Base-by-base conservation (phyloP, 2,797 vertebrate genomes). In the Apogon talboti region DNA sequence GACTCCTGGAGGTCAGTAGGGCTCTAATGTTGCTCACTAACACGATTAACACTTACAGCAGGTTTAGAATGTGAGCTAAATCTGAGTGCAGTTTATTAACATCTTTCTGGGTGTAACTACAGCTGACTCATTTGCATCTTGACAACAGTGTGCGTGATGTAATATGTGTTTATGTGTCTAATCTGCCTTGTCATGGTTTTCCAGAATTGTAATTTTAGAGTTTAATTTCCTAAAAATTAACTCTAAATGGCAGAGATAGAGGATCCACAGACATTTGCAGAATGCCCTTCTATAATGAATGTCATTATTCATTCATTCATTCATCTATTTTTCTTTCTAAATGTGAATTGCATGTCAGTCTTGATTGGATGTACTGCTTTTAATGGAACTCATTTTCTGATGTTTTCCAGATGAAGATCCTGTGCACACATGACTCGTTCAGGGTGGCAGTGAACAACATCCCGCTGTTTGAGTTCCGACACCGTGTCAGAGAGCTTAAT, bases 401-500 rank as follows among this genome's bases (percentile, higher is more conserved):
- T 74, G 18, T 84, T 48, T 82, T 84, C 48, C 80, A 95, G 94
- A 94, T 95, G 91, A 94, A 94, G 89, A 92, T 95, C 86, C 82
- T 95, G 66, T 92, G 92, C 83, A 91, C 87, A 0, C 71, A 79
- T 0, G 91, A 84, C n/a, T 81, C 94, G n/a, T 96, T 96, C 88
- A 95, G 95, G 85, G 94, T 99, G 54, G 94, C 93, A 0, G 95
- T 95, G 58, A 94, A 98, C 1, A 95, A 95, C 2, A 91, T 93
- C 11, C 95, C 95, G 6, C 11, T 95, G 84, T 90, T 96, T 76
- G 95, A 97, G 89, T 99, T 95, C 83, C 82, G 74, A 53, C 95
- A 96, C 87, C 94, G 96, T 0, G 70, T 96, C 84, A 86, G 66
- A 78, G 89, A 91, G 74, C 91, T 99, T 61, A 93, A 90, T 4